These are phyloP conservation scores for Ginglymostoma cirratum DNA, from an alignment of 2,113 vertebrate genomes.

Conservation along the genomic window DNA sequence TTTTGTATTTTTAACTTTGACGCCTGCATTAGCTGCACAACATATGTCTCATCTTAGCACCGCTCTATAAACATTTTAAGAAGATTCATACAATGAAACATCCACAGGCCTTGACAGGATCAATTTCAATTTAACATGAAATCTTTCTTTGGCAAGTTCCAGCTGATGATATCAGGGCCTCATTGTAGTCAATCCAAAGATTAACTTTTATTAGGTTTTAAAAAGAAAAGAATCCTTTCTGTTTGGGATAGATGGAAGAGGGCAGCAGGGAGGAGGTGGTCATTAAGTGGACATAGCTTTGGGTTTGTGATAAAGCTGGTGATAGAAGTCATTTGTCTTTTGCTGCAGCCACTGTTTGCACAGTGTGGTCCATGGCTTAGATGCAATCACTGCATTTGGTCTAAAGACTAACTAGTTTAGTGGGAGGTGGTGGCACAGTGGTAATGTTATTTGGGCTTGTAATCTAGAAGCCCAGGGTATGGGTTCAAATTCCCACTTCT, in stretches of 20 bases:
- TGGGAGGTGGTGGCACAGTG: not conserved
- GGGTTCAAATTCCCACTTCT: no score
- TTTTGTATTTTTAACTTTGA: not conserved
- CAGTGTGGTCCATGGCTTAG: not conserved
- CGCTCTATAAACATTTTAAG: not conserved
- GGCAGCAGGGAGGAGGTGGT: not conserved
- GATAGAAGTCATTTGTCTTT: not conserved
- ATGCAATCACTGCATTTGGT: not conserved
- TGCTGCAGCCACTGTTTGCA: not conserved
- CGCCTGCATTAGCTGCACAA: not conserved
- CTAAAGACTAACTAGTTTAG: not conserved
- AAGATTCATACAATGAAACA: not conserved
- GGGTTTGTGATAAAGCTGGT: not conserved
- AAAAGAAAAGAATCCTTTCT: not conserved
- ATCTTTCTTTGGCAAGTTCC: constrained; percentile 8
- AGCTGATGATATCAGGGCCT: not conserved
- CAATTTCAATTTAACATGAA: constrained; percentile 1
- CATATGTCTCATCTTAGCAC: constrained; percentile 1
- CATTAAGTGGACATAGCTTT: not conserved
- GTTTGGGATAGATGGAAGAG: not conserved
- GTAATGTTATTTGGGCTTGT: not conserved
- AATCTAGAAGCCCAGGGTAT: no score
- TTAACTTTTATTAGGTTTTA: constrained; percentile 13
- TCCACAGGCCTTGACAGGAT: not conserved
- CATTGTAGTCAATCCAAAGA: not conserved